Percentiles rank a stretch among this genome's conserved stretches.
Evolutionary conservation across 2,113 vertebrate species (phyloP).

Genomic region (Bubalus kerabau): DNA sequence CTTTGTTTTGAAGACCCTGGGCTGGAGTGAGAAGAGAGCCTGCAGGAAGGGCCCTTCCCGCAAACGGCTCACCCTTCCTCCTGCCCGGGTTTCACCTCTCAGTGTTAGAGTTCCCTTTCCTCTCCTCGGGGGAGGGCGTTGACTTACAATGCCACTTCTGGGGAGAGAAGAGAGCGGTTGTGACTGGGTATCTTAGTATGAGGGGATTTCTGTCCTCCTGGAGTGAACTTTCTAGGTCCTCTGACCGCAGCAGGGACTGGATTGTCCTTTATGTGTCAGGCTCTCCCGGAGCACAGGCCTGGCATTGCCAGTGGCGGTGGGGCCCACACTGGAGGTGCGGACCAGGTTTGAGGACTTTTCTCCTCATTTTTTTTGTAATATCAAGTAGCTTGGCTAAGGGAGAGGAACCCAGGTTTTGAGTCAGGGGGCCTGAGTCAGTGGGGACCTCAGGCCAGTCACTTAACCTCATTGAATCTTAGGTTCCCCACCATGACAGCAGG

Average conservation of each 20-base stretch:
- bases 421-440: neutral
- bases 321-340: neutral
- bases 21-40: neutral
- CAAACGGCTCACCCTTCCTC: neutral
- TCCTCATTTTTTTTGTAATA: neutral
- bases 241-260: neutral
- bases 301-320: neutral
- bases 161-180: neutral
- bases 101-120: neutral
- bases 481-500: neutral
- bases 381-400: neutral
- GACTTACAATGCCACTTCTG: neutral
- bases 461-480: neutral
- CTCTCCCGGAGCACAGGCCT: neutral
- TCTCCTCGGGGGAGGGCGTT: neutral
- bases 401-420: neutral
- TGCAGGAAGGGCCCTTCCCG: neutral
- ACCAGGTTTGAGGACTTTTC: neutral
- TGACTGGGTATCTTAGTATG: neutral
- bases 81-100: neutral
- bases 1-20: neutral
- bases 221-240: neutral
- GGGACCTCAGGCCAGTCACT: neutral
- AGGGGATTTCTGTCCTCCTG: neutral
- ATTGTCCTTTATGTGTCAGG: neutral